A percentile compares a stretch with the other conserved stretches of the same genome.
These are phyloP conservation scores for Deroplatys truncata DNA, from an alignment of 2,888 invertebrate species.

Conservation along the genomic window DNA sequence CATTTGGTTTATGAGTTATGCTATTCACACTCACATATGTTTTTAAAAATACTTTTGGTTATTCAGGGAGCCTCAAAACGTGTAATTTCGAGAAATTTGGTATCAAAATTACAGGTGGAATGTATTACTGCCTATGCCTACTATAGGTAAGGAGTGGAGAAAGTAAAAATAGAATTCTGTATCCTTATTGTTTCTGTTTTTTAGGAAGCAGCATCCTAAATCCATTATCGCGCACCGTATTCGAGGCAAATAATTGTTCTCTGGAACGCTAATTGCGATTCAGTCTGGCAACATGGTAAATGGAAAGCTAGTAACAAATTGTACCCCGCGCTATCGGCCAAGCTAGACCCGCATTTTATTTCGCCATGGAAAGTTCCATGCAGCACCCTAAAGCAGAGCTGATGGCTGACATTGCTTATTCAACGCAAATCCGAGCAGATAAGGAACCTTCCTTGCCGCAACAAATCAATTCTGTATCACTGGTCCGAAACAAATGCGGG, in stretches of 20 bases:
- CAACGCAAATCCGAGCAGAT: slow-evolving; percentile 5
- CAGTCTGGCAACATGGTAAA: neutral
- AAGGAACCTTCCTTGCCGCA: neutral
- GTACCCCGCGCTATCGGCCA: neutral
- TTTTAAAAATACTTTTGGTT: too few relatives aligned
- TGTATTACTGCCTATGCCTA: too few relatives aligned
- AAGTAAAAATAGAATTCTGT: too few relatives aligned
- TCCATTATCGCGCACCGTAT: neutral
- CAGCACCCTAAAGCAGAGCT: neutral
- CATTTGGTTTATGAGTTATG: too few relatives aligned
- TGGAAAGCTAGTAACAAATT: slow-evolving; percentile 4
- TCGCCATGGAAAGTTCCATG: neutral
- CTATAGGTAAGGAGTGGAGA: too few relatives aligned
- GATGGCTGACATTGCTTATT: slow-evolving; percentile 8
- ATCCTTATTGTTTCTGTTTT: too few relatives aligned
- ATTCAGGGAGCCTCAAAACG: too few relatives aligned
- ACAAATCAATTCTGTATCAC: slow-evolving; percentile 5
- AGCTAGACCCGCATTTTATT: neutral
- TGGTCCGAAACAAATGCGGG: slow-evolving; percentile 3
- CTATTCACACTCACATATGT: too few relatives aligned
- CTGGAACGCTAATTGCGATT: neutral
- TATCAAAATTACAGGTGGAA: too few relatives aligned
- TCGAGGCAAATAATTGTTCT: neutral
- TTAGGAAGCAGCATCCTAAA: neutral
- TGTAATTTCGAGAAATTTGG: too few relatives aligned